Percentiles rank a stretch among this genome's conserved stretches.
These are phyloP conservation scores for Muraenolepis orangiensis DNA, from an alignment of 2,797 vertebrate species.

Conservation along the genomic window DNA sequence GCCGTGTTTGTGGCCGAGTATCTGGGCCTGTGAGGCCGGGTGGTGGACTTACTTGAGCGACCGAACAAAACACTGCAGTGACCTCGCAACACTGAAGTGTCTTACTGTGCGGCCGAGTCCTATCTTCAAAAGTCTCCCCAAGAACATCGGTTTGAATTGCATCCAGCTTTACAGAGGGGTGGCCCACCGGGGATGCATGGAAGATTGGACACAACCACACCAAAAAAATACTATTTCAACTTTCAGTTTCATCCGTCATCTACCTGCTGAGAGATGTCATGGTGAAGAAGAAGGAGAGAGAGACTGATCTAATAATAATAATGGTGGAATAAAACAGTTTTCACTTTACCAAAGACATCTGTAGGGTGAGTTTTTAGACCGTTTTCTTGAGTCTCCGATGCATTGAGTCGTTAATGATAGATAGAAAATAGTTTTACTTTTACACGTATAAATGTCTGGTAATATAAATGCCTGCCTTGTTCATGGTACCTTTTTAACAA, in stretches of 20 bases:
- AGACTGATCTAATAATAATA: not conserved
- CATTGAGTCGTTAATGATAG: not conserved
- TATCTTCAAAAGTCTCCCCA: not conserved
- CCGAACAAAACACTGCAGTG: not conserved
- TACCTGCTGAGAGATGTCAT: not conserved
- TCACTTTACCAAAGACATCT: not conserved
- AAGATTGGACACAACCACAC: slow-evolving; percentile 27
- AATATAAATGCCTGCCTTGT: not conserved
- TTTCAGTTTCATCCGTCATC: not conserved
- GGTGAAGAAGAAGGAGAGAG: not conserved
- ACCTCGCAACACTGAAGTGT: not conserved
- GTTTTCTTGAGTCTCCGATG: not conserved
- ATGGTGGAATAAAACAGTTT: not conserved
- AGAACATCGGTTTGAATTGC: not conserved
- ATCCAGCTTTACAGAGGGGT: not conserved
- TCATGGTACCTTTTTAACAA: not conserved
- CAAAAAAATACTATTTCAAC: not conserved
- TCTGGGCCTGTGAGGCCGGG: slow-evolving; percentile 69
- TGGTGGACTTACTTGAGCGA: not conserved
- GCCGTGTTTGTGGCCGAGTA: slow-evolving; percentile 83
- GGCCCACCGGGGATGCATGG: slow-evolving; percentile 32
- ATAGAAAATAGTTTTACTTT: not conserved
- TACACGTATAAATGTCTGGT: not conserved
- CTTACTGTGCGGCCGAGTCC: not conserved
- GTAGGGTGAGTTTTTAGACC: not conserved